Conservation (phyloP, 2,888 invertebrate genomes). For the Hypomecis punctinalis region DNA sequence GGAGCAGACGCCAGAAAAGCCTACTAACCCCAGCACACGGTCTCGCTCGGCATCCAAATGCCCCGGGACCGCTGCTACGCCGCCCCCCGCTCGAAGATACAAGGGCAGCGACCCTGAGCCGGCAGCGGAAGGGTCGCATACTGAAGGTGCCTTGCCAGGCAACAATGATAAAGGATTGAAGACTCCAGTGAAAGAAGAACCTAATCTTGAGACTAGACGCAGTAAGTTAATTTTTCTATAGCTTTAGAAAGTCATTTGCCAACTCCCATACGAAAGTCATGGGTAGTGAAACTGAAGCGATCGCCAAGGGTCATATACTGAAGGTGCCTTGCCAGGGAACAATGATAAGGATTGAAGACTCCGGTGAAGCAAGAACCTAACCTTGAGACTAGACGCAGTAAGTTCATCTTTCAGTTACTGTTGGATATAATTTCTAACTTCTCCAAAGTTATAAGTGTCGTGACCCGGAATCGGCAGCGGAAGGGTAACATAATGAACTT, state of each 20-base stretch:
- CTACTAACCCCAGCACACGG: conserved; percentile 54
- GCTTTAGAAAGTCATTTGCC: too few species aligned
- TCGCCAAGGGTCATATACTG: conserved; percentile 68
- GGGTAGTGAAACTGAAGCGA: conserved; percentile 69
- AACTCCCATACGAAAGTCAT: conserved; percentile 37
- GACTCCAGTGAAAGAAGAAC: conserved; percentile 56
- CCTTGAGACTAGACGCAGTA: too few species aligned
- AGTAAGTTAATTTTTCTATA: conserved; percentile 47
- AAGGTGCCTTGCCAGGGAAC: conserved; percentile 64
- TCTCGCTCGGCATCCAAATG: conserved; percentile 68
- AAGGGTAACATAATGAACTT: too few species aligned
- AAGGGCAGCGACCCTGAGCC: conserved; percentile 71
- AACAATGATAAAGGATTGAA: conserved; percentile 57
- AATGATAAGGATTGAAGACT: conserved; percentile 40
- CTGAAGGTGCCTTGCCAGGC: conserved; percentile 67
- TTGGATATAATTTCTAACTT: too few species aligned
- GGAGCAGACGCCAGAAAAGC: conserved; percentile 77
- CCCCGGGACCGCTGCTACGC: conserved; percentile 49
- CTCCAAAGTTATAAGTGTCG: too few species aligned
- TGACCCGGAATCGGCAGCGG: too few species aligned
- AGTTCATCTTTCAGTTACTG: too few species aligned
- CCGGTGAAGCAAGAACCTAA: neutral
- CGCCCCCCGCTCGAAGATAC: conserved; percentile 66
- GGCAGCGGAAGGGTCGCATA: conserved; percentile 69
- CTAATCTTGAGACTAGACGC: conserved; percentile 67